A percentile compares a stretch with the other conserved stretches of the same genome.
phyloP scores from a whole-genome alignment of 64 coral and sea anemone species.

The Hydrozoanthus tunicans region DNA sequence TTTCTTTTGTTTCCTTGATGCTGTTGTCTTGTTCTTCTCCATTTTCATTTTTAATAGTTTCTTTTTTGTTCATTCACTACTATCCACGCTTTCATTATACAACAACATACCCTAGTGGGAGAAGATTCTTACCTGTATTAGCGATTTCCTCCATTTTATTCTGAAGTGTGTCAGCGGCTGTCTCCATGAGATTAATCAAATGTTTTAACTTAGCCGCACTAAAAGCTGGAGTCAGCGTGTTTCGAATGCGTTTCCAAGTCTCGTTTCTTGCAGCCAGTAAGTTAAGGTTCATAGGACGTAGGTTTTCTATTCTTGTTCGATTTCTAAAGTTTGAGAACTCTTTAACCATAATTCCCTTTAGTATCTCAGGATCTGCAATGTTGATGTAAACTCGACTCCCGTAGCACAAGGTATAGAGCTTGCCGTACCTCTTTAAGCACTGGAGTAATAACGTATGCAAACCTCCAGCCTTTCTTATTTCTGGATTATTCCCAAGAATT shows the following conservation, averaged over 20 bases:
- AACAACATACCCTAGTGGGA: no score
- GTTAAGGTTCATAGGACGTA: neutral
- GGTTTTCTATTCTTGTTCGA: neutral
- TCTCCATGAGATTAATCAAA: constrained; percentile 30
- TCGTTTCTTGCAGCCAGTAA: constrained; percentile 28
- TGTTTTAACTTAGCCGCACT: constrained; percentile 50
- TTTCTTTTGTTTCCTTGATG: no score
- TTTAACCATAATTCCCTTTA: constrained; percentile 51
- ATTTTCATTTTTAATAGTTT: neutral
- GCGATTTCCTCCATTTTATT: constrained; percentile 17
- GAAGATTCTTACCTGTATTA: constrained; percentile 30
- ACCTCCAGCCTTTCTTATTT: neutral
- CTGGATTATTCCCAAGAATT: neutral
- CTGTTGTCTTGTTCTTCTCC: no score
- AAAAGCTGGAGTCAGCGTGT: constrained; percentile 38
- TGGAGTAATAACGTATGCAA: constrained; percentile 33
- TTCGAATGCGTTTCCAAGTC: constrained; percentile 41
- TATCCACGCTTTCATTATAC: no score
- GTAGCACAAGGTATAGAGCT: neutral
- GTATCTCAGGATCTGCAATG: constrained; percentile 52
- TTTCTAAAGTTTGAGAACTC: constrained; percentile 49
- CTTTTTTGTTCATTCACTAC: no score
- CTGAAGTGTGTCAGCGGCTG: constrained; percentile 36
- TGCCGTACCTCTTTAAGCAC: constrained; percentile 27
- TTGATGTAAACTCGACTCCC: neutral